phyloP scores from a whole-genome alignment of 2,888 invertebrate species.

The Tenthredo notha region DNA sequence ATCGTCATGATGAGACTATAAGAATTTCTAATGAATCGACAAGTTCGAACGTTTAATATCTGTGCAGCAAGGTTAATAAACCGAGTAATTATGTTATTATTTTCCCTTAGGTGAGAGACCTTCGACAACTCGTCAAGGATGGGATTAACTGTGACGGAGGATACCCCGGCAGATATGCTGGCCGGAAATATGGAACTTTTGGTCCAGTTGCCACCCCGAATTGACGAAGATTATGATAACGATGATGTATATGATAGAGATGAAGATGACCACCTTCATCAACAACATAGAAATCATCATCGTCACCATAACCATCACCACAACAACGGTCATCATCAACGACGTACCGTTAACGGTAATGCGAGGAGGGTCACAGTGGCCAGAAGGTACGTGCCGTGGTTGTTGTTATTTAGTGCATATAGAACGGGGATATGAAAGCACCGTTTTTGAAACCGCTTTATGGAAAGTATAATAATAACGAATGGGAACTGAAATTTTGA shows the following conservation, averaged over 20 bases:
- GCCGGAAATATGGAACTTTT: slow-evolving; percentile 85
- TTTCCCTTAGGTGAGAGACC: background rate
- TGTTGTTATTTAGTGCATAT: background rate
- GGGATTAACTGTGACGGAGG: slow-evolving; percentile 82
- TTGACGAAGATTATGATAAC: slow-evolving; percentile 17
- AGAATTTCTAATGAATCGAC: slow-evolving; percentile 4
- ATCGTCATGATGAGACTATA: background rate
- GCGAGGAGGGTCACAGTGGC: slow-evolving; percentile 45
- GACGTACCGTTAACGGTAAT: slow-evolving; percentile 41
- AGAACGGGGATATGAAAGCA: background rate
- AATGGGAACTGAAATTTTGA: background rate
- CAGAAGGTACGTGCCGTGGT: slow-evolving; percentile 27
- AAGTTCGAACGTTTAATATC: background rate
- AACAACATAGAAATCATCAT: slow-evolving; percentile 14
- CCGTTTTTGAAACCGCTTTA: slow-evolving; percentile 6
- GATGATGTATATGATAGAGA: slow-evolving; percentile 19
- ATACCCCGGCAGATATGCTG: slow-evolving; percentile 85
- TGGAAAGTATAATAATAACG: background rate
- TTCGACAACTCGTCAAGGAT: slow-evolving; percentile 66
- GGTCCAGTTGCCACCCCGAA: slow-evolving; percentile 81
- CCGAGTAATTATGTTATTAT: background rate
- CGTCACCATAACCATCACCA: slow-evolving; percentile 44
- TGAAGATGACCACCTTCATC: slow-evolving; percentile 8
- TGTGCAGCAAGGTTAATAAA: background rate
- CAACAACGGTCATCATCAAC: slow-evolving; percentile 40